phyloP scores from a whole-genome alignment of 1,140 invertebrate genomes.

The Trachelipus rathkii region DNA sequence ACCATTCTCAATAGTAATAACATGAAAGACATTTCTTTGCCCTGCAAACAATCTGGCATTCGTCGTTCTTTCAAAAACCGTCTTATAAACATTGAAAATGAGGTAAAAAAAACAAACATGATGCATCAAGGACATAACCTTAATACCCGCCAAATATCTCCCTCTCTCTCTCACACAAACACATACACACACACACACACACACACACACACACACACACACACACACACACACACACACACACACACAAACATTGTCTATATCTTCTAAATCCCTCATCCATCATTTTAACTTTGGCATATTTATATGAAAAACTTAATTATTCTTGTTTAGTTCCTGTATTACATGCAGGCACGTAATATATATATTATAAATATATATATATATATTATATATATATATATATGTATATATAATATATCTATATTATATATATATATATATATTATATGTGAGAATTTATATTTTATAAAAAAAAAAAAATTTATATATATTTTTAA shows the following conservation, averaged over 20 bases:
- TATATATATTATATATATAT: too few species aligned
- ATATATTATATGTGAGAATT: not conserved
- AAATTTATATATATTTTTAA: not conserved
- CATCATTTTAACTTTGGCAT: too few species aligned
- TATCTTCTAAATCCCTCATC: not conserved
- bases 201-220: constrained; percentile 20
- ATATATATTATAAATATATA: too few species aligned
- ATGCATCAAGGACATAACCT: not conserved
- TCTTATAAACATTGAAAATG: not conserved
- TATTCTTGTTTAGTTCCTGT: too few species aligned
- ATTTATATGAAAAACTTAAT: too few species aligned
- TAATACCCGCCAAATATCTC: not conserved
- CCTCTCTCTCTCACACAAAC: not conserved
- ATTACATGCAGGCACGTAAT: too few species aligned
- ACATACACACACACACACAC: constrained; percentile 18
- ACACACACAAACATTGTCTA: constrained; percentile 26
- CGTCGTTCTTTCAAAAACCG: too few species aligned
- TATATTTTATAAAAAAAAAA: not conserved
- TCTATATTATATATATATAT: constrained; percentile 4
- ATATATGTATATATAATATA: not conserved
- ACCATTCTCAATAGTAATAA: too few species aligned
- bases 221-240: constrained; percentile 21
- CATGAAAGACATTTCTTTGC: too few species aligned
- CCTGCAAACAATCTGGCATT: too few species aligned
- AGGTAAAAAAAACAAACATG: not conserved